Base-by-base conservation (phyloP, 2,113 vertebrate species). In the Nestor notabilis region DNA sequence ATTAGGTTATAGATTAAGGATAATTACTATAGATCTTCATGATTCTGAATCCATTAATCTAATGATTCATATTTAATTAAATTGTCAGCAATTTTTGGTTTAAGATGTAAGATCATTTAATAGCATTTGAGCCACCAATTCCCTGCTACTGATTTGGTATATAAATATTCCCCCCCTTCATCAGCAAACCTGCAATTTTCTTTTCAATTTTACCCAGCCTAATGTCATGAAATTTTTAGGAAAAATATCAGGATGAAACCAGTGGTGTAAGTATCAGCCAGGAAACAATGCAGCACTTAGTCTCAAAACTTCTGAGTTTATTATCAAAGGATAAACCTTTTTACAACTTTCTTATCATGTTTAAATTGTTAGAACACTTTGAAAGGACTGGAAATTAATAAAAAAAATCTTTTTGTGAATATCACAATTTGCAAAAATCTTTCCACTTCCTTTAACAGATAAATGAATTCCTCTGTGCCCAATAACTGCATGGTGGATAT, bases 61-160 rank as follows among this genome's bases (percentile, higher is more conserved):
- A 65, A 76, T 74, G 17, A 87, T 97, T 95, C 61, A 79, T 94
- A 75, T 83, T 95, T 96, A 95, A 96, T 93, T 75, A 95, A 72
- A 87, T 87, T 50, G 17, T 91, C 74, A 91, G 64, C 69, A 89
- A 44, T 80, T 91, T 96, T 87, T 65, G 18, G 74, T 87, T 91
- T 65, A 96, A 97, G 94, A 79, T 89, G 27, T 52, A 72, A 72
- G 65, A 76, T 66, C 14, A 76, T 83, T 72, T 93, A 87, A 75
- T 44, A 93, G 5, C 21, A 49, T 65, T 71, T 91, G 70, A 89
- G 53, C 85, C 77, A 93, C 85, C 44, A 58, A 11, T 87, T 93
- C 17, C 9, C 19, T 72, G 21, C 13, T 82, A 41, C 35, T 2
- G 1, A 28, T 70, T 50, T 83, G 41, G 8, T 80, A 52, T 61